Conservation (phyloP, 2,797 vertebrate genomes). For the Mormyrus hasselquistii region DNA sequence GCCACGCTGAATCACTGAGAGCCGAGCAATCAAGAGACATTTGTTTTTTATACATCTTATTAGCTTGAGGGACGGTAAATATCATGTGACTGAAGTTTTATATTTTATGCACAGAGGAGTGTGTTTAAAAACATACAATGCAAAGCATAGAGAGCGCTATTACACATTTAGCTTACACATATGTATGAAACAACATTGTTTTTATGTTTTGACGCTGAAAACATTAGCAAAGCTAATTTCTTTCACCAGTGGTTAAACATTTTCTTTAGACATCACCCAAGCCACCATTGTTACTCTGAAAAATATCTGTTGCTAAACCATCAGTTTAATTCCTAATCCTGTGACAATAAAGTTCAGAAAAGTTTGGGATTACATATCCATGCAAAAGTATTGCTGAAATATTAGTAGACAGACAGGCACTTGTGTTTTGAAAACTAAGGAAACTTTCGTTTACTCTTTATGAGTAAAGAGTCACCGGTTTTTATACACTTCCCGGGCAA, state of each 20-base stretch:
- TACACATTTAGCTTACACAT: background rate
- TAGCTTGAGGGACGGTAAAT: too few species aligned
- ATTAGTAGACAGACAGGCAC: background rate
- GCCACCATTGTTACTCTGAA: background rate
- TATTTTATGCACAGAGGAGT: background rate
- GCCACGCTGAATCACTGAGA: too few species aligned
- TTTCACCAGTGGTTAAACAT: background rate
- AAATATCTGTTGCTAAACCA: background rate
- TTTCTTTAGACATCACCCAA: background rate
- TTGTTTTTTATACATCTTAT: too few species aligned
- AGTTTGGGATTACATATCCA: background rate
- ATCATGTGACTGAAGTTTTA: too few species aligned
- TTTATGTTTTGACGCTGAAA: background rate
- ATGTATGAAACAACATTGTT: background rate
- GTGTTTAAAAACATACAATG: background rate
- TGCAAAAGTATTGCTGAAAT: background rate
- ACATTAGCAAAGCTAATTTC: background rate
- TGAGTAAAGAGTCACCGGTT: background rate
- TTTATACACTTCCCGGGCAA: background rate
- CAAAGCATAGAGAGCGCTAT: background rate
- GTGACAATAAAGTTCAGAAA: background rate
- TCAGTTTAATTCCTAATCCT: background rate
- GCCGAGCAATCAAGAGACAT: too few species aligned
- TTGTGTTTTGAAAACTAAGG: too few species aligned
- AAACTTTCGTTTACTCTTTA: too few species aligned